Conservation (phyloP, 2,113 vertebrate species). For the Antennarius striatus region DNA sequence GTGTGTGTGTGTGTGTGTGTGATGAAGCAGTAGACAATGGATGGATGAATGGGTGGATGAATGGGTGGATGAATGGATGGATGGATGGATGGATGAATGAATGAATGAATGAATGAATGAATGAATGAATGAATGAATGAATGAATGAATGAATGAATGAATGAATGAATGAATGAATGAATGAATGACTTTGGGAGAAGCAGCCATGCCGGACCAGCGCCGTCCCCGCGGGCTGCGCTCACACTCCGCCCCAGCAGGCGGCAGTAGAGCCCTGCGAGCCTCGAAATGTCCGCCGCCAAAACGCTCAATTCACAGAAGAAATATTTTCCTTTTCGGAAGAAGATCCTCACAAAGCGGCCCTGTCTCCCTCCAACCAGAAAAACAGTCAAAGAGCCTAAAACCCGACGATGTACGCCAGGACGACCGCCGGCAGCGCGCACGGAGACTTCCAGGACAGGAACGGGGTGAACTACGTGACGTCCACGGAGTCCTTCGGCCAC, state of each 20-base stretch:
- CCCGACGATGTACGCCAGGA: constrained; percentile 74
- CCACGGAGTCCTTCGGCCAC: constrained; percentile 76
- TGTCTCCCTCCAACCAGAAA: constrained; percentile 56
- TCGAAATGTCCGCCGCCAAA: constrained; percentile 63
- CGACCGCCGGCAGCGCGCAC: constrained; percentile 69
- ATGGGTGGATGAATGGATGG: too few species aligned
- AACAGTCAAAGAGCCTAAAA: constrained; percentile 53
- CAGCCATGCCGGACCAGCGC: too few species aligned
- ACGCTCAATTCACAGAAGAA: constrained; percentile 66
- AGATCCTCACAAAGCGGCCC: constrained; percentile 74
- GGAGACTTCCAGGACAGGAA: constrained; percentile 77
- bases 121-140: too few species aligned
- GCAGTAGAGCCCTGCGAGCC: constrained; percentile 19
- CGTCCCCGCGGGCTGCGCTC: background rate
- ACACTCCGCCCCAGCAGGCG: constrained; percentile 57
- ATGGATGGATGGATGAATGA: too few species aligned
- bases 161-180: too few species aligned
- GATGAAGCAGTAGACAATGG: too few species aligned
- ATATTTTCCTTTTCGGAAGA: constrained; percentile 74
- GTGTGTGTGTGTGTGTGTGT: too few species aligned
- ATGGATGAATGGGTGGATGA: too few species aligned
- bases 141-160: too few species aligned
- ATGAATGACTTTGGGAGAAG: too few species aligned
- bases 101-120: too few species aligned
- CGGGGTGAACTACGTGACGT: constrained; percentile 76